Evolutionary conservation across 2,113 vertebrate species (phyloP), one percentile per base, ranked within the genome.

Genomic region (Noctilio leporinus): DNA sequence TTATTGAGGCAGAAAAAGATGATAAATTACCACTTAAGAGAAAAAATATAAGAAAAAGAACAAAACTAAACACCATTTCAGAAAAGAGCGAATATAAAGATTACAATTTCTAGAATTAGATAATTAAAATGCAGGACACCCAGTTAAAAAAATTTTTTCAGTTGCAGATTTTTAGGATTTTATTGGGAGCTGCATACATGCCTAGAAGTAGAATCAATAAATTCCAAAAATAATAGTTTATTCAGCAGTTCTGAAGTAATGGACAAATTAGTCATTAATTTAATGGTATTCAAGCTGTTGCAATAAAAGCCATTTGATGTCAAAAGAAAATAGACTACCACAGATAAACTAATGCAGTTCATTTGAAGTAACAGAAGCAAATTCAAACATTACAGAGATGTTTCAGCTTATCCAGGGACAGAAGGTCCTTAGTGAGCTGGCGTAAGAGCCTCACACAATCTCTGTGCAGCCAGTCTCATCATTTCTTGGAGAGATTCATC

Each of bases 401-500:
- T 45, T 12, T 88, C 30, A 14, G n/a, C 93, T 35, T 87, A 17
- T n/a, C 47, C 12, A 26, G 24, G 15, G 62, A 3, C 6, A 7
- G 0, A 14, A 19, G 33, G 0, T 16, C 38, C 14, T 99, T 97
- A 99, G 89, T 98, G 98, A 10, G 98, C 98, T 0, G 99, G 99
- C 33, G 98, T 98, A 65, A 99, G 98, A 10, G 99, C 99, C 73
- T 99, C 99, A 19, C 99, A 99, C 17, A 99, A 99, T 22, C 99
- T 98, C 89, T 99, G 99, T 2, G 99, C 98, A 0, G 99, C 99
- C 67, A 99, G 96, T 43, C 99, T 99, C 84, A 99, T 98, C 99
- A 99, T 99, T 95, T 99, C 99, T 59, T 98, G 98, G 70, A 99
- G 98, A 64, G 99, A 98, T 87, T 99, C 99, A 0, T 99, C 99